Conservation (phyloP, 23 tunicate genomes). For the Botrylloides violaceus region DNA sequence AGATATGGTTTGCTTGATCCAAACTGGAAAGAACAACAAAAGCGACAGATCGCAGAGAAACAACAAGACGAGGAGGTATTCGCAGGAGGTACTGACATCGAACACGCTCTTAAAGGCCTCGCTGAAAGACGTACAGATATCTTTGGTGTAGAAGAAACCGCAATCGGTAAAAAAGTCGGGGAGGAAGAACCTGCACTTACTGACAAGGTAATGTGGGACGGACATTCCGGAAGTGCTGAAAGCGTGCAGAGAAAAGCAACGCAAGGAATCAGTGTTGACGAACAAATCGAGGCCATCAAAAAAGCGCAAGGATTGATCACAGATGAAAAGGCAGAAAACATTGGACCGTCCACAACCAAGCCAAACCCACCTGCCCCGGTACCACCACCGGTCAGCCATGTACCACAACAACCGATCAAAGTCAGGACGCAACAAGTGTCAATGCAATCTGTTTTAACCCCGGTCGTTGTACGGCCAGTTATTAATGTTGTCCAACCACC, state of each 20-base stretch:
- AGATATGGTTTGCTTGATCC: conserved; percentile 89
- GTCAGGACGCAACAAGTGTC: conserved; percentile 1
- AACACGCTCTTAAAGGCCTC: conserved; percentile 57
- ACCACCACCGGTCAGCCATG: conserved; percentile 10
- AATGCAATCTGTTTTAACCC: conserved; percentile 30
- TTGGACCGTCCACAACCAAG: conserved; percentile 47
- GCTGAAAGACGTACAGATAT: conserved; percentile 97
- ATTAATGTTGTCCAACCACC: conserved; percentile 67
- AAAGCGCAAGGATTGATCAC: conserved; percentile 78
- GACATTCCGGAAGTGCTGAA: conserved; percentile 69
- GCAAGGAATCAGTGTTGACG: conserved; percentile 58
- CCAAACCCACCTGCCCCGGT: background rate
- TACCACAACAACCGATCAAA: background rate
- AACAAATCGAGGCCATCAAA: conserved; percentile 58
- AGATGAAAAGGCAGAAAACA: conserved; percentile 51
- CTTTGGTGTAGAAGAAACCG: conserved; percentile 98
- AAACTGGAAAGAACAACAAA: conserved; percentile 83
- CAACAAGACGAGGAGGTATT: conserved; percentile 86
- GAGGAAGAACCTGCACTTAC: conserved; percentile 42
- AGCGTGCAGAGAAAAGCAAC: conserved; percentile 61
- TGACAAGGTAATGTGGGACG: conserved; percentile 75
- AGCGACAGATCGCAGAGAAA: conserved; percentile 75
- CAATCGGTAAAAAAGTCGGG: conserved; percentile 91
- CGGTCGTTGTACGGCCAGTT: conserved; percentile 73
- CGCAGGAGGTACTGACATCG: conserved; percentile 81